A percentile compares a stretch with the other conserved stretches of the same genome.
Evolutionary conservation across 2,113 vertebrate genomes (phyloP).

Genomic region (Lipophrys pholis): DNA sequence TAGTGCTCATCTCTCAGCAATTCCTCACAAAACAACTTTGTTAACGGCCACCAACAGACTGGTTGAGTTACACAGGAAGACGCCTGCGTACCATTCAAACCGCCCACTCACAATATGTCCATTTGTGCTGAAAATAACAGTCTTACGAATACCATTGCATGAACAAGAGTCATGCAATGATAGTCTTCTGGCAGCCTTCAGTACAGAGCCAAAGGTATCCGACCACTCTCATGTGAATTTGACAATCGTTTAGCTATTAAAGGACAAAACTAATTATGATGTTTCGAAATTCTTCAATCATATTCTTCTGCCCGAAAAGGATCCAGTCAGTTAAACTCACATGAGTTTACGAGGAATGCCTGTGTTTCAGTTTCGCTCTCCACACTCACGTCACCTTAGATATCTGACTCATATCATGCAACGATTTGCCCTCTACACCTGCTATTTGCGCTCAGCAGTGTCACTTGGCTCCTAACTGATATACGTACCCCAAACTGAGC

Average conservation of each 20-base stretch:
- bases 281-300: slow-evolving; percentile 7
- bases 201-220: slow-evolving; percentile 20
- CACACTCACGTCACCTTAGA: slow-evolving; percentile 34
- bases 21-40: slow-evolving; percentile 35
- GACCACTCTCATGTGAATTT: slow-evolving; percentile 14
- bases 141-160: slow-evolving; percentile 35
- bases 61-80: slow-evolving; percentile 63
- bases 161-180: slow-evolving; percentile 28
- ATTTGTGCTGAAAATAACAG: slow-evolving; percentile 50
- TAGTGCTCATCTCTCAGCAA: slow-evolving; percentile 16
- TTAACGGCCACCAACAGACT: slow-evolving; percentile 59
- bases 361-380: slow-evolving; percentile 23
- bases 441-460: slow-evolving; percentile 30
- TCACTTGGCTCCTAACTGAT: slow-evolving; percentile 12
- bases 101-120: slow-evolving; percentile 55
- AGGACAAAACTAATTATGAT: slow-evolving; percentile 30
- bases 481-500: not conserved
- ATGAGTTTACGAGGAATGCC: slow-evolving; percentile 23
- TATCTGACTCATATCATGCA: slow-evolving; percentile 60
- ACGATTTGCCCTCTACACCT: slow-evolving; percentile 48
- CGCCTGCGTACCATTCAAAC: slow-evolving; percentile 42
- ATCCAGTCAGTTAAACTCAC: not conserved
- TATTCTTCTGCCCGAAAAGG: not conserved
- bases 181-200: not conserved
- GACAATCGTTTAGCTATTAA: not conserved